Conservation (phyloP, 2,113 vertebrate species). For the Platycercus adscitus region DNA sequence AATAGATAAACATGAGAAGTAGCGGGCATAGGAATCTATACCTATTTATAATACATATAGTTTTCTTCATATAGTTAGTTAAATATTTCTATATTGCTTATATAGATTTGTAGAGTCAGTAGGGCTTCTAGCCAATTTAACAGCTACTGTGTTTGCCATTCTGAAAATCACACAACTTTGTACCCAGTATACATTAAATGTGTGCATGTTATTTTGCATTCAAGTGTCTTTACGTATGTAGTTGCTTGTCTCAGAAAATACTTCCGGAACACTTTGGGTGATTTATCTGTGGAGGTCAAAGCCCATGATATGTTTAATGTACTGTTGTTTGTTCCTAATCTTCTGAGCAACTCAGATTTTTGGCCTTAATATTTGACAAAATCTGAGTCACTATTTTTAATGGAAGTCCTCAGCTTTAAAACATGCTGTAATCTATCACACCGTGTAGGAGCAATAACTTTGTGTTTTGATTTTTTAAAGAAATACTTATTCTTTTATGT, state of each 20-base stretch:
- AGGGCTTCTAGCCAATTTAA: neutral
- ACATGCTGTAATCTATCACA: neutral
- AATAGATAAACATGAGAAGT: neutral
- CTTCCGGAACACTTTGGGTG: neutral
- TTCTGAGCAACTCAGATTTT: neutral
- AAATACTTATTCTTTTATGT: neutral
- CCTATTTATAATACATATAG: neutral
- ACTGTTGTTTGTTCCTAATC: neutral
- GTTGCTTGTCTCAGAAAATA: neutral
- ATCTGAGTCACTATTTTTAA: neutral
- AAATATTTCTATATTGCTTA: neutral
- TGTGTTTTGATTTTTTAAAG: neutral
- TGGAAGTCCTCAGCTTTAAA: neutral
- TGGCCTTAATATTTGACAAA: neutral
- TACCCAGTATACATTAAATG: neutral
- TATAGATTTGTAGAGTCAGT: neutral
- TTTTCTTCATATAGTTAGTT: neutral
- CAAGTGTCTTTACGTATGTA: neutral
- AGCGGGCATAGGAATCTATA: neutral
- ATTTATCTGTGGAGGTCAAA: neutral
- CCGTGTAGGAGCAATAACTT: neutral
- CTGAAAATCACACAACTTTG: neutral
- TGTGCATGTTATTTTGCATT: neutral
- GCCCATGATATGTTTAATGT: neutral
- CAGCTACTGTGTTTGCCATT: accelerated